Evolutionary conservation across 2,888 invertebrate genomes (phyloP).

Genomic region (Synergus japonicus): DNA sequence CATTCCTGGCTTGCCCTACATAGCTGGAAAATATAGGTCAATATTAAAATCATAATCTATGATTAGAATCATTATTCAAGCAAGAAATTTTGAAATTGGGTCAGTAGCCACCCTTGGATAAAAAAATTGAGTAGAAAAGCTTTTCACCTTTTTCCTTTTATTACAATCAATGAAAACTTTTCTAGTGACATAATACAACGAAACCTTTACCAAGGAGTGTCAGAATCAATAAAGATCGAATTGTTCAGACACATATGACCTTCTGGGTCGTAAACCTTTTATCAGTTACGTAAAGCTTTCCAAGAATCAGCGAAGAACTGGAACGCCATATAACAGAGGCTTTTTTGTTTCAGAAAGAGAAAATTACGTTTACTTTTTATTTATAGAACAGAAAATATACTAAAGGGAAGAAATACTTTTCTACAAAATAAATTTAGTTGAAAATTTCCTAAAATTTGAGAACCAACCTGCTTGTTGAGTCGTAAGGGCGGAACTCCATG

Average conservation of each 20-base stretch:
- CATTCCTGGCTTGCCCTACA: slow-evolving; percentile 85
- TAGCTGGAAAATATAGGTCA: slow-evolving; percentile 69
- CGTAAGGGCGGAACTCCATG: slow-evolving; percentile 86
- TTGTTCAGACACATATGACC: background rate
- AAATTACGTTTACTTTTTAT: background rate
- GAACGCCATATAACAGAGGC: background rate
- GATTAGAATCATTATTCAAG: too few species aligned
- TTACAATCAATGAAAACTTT: background rate
- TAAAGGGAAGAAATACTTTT: too few species aligned
- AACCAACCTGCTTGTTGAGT: slow-evolving; percentile 80
- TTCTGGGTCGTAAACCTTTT: slow-evolving; percentile 16
- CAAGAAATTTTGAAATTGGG: too few species aligned
- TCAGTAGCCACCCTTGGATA: too few species aligned
- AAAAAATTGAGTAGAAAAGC: background rate
- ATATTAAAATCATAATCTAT: too few species aligned
- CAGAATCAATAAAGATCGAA: slow-evolving; percentile 18
- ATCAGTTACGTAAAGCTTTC: slow-evolving; percentile 26
- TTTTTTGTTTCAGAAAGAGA: background rate
- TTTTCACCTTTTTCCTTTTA: background rate
- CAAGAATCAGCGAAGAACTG: background rate
- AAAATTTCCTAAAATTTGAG: background rate
- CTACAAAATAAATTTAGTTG: too few species aligned
- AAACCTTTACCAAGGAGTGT: slow-evolving; percentile 10
- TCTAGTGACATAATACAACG: background rate
- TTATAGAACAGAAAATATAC: too few species aligned